Evolutionary conservation across 2,888 invertebrate genomes (phyloP).

Genomic region (Philaethria dido): DNA sequence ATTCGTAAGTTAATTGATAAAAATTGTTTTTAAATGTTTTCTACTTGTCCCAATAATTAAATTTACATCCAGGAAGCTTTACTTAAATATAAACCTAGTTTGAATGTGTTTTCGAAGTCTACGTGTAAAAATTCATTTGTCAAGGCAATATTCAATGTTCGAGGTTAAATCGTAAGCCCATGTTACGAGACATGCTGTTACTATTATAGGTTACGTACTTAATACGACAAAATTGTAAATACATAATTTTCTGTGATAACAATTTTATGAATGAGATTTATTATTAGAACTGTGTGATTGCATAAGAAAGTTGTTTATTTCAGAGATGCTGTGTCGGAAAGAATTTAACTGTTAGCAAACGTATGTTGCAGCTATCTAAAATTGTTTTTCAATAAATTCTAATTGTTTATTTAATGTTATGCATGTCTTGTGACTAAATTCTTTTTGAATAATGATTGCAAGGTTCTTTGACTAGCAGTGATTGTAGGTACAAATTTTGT

Average conservation of each 20-base stretch:
- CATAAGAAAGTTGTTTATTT: constrained; percentile 77
- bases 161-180: constrained; percentile 62
- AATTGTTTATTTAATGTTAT: constrained; percentile 29
- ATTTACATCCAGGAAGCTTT: constrained; percentile 19
- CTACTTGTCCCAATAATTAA: constrained; percentile 9
- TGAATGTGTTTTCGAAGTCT: constrained; percentile 15
- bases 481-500: constrained; percentile 45
- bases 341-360: constrained; percentile 44
- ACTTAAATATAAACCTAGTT: constrained; percentile 22
- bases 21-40: constrained; percentile 5
- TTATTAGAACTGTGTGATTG: constrained; percentile 83
- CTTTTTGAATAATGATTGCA: constrained; percentile 43
- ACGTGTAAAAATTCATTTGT: constrained; percentile 16
- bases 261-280: constrained; percentile 77
- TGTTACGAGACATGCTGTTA: constrained; percentile 69
- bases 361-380: constrained; percentile 39
- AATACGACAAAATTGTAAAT: constrained; percentile 84
- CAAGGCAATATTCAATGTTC: constrained; percentile 44
- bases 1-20: neutral
- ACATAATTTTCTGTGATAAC: constrained; percentile 85
- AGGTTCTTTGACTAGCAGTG: constrained; percentile 42
- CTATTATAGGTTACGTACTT: constrained; percentile 70
- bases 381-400: constrained; percentile 29
- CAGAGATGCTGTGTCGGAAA: constrained; percentile 65
- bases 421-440: constrained; percentile 47